These are phyloP conservation scores for Melanotaenia maccullochi DNA, from an alignment of 2,797 vertebrate species.

Conservation along the genomic window DNA sequence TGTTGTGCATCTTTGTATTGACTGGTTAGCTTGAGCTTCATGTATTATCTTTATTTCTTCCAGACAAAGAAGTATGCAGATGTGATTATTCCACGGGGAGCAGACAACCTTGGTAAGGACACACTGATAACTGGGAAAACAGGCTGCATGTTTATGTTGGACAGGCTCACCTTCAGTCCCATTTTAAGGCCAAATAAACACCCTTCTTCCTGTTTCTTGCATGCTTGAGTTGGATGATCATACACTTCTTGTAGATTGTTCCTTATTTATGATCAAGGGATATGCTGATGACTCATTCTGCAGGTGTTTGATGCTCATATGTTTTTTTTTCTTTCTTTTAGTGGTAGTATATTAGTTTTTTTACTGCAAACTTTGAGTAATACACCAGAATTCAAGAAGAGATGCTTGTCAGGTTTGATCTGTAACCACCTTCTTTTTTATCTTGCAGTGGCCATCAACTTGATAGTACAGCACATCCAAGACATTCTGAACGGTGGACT, in stretches of 20 bases:
- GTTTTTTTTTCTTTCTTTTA: neutral
- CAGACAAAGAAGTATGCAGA: slow-evolving; percentile 99
- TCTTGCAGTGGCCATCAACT: slow-evolving; percentile 94
- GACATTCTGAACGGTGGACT: slow-evolving; percentile 95
- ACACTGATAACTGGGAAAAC: neutral
- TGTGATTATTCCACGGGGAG: slow-evolving; percentile 96
- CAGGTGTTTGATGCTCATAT: neutral
- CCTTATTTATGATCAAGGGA: too few species aligned
- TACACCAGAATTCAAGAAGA: neutral
- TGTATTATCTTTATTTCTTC: slow-evolving; percentile 17
- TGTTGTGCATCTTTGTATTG: neutral
- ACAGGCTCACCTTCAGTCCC: neutral
- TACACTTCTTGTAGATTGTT: neutral
- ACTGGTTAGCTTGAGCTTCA: neutral
- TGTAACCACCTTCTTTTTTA: neutral
- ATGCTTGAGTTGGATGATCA: neutral
- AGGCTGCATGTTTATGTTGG: neutral
- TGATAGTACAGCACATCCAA: slow-evolving; percentile 99
- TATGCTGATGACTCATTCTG: neutral
- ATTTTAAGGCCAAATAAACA: neutral
- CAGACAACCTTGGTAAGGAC: slow-evolving; percentile 93
- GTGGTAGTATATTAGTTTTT: neutral
- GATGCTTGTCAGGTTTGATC: too few species aligned
- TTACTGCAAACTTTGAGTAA: neutral
- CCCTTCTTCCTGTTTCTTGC: neutral